A percentile compares a stretch with the other conserved stretches of the same genome.
Evolutionary conservation across 2,888 invertebrate genomes (phyloP).

Genomic region (Leptinotarsa rubiginosa): DNA sequence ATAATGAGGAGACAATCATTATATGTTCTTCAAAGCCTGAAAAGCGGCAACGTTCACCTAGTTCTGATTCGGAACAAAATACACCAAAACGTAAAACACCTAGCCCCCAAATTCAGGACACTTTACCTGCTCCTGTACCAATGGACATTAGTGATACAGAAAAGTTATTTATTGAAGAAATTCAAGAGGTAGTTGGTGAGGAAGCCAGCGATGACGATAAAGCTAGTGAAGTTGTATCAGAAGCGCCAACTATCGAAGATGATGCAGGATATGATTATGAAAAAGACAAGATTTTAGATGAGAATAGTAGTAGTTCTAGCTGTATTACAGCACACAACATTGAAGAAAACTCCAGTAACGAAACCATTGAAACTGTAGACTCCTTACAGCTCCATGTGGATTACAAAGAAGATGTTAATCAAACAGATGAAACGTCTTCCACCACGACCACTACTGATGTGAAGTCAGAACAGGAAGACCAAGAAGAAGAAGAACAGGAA

Average conservation of each 20-base stretch:
- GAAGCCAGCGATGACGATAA: slow-evolving; percentile 53
- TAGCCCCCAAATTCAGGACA: slow-evolving; percentile 50
- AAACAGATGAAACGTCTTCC: slow-evolving; percentile 50
- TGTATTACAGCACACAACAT: slow-evolving; percentile 49
- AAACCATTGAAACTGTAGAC: slow-evolving; percentile 55
- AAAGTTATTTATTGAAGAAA: slow-evolving; percentile 48
- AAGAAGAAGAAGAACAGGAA: slow-evolving; percentile 37
- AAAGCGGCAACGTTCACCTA: slow-evolving; percentile 59
- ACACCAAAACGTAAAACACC: slow-evolving; percentile 61
- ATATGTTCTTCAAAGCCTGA: slow-evolving; percentile 59
- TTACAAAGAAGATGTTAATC: slow-evolving; percentile 50
- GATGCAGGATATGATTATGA: slow-evolving; percentile 47
- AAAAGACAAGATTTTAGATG: slow-evolving; percentile 49
- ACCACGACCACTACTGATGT: slow-evolving; percentile 52
- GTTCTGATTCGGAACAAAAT: slow-evolving; percentile 54
- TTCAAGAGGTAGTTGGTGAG: slow-evolving; percentile 39
- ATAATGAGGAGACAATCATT: slow-evolving; percentile 65
- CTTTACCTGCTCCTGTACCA: slow-evolving; percentile 41
- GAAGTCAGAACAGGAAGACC: slow-evolving; percentile 45
- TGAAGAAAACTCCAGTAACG: slow-evolving; percentile 52
- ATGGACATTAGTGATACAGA: slow-evolving; percentile 43
- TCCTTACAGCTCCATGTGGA: slow-evolving; percentile 54
- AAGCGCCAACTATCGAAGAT: slow-evolving; percentile 47
- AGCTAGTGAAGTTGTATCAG: slow-evolving; percentile 49
- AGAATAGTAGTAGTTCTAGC: slow-evolving; percentile 53